Percentiles rank a stretch among this genome's conserved stretches.
Conservation (phyloP, 2,888 invertebrate species). For the Tribolium freemani region DNA sequence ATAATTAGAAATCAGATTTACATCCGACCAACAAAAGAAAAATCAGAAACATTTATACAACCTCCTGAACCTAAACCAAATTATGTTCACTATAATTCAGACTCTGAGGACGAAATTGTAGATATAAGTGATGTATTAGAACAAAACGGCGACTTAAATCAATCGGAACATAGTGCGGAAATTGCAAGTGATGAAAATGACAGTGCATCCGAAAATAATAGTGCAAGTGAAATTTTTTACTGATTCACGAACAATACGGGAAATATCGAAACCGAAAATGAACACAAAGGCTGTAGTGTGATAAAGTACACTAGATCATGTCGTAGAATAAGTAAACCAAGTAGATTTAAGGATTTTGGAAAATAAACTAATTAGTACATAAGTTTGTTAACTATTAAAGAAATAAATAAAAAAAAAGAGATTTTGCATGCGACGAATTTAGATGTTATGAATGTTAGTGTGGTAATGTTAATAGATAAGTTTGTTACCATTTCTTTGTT, state of each 20-base stretch:
- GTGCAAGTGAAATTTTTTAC: background rate
- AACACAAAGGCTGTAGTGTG: background rate
- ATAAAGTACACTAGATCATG: background rate
- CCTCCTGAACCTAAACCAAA: conserved; percentile 1
- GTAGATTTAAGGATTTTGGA: background rate
- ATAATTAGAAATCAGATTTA: conserved; percentile 17
- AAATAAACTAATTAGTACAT: background rate
- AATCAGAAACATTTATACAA: background rate
- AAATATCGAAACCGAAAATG: background rate
- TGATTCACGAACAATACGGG: background rate
- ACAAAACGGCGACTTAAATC: background rate
- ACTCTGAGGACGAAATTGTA: background rate
- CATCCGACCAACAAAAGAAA: no score
- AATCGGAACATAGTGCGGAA: background rate
- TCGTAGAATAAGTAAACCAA: conserved; percentile 4
- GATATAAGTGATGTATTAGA: background rate
- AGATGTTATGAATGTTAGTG: background rate
- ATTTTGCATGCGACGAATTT: background rate
- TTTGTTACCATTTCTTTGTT: background rate
- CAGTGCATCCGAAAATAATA: background rate
- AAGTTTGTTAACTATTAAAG: background rate
- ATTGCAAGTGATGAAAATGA: background rate
- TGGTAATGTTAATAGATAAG: background rate
- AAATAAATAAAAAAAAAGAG: background rate
- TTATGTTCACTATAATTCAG: background rate